Base-by-base conservation (phyloP, 2,797 vertebrate genomes). In the Micrastur ruficollis region DNA sequence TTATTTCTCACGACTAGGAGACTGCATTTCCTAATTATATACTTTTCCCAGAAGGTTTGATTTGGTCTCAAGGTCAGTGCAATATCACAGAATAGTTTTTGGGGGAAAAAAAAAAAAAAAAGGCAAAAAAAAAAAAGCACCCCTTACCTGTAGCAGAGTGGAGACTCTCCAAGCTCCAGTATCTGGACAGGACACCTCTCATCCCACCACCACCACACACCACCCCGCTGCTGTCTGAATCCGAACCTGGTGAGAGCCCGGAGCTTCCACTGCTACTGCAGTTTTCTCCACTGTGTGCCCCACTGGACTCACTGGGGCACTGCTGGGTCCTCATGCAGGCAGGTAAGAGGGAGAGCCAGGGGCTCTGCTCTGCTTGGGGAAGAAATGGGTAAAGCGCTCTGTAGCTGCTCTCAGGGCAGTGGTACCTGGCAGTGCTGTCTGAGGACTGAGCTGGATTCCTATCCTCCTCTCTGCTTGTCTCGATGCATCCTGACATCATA, bases 91-190 rank as follows among this genome's bases (percentile, higher is more conserved):
- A 44, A n/a, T 56, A 70, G 38, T 18, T 26, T 23, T 15, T 42
- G 15, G 42, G 42, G 15, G 40, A 2, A 16, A 36, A 22, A 55
- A 27, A 32, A 25, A 17, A 59, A 29, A 38, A 21, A 22, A 7
- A n/a, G 6, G 21, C 16, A 7, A 40, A 21, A 36, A 21, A 16
- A 19, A 22, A 11, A 11, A 32, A 2, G 2, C 46, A 14, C 27
- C 38, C 88, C 98, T 98, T 99, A 99, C 99, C 99, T 97, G 99
- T 98, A 98, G 99, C 98, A 75, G 99, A 99, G 97, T 99, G 99
- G 93, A 99, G 98, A 91, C 99, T 99, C 98, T 99, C 99, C 97
- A 99, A 97, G 98, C 99, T 99, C 99, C 99, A 99, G 96, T 99
- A 99, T 67, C 98, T 98, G 90, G 99, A 99, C 97, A 99, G 98